A percentile compares a stretch with the other conserved stretches of the same genome.
phyloP scores from a whole-genome alignment of 2,113 vertebrate genomes.

The Lipotes vexillifer region DNA sequence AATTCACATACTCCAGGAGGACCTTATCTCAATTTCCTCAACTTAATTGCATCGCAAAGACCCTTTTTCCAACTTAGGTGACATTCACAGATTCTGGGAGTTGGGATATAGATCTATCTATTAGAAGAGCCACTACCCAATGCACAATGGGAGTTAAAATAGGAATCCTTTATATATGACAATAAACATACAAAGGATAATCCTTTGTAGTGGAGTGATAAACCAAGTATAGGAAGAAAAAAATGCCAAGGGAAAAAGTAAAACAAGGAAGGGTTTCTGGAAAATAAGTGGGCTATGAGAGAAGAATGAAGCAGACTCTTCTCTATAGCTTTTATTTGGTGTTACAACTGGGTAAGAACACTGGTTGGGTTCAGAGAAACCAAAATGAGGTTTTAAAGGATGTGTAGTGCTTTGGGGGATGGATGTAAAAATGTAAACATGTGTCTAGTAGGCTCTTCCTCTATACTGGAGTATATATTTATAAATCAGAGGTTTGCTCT shows the following conservation, averaged over 20 bases:
- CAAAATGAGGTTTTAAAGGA: background rate
- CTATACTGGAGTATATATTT: background rate
- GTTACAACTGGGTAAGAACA: background rate
- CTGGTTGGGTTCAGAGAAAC: background rate
- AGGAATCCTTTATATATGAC: background rate
- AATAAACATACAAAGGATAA: background rate
- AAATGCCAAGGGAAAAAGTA: background rate
- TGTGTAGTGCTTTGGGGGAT: background rate
- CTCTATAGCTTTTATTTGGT: background rate
- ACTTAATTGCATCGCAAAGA: background rate
- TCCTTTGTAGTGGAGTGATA: background rate
- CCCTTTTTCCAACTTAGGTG: background rate
- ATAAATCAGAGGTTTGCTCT: background rate
- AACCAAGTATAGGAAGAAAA: background rate
- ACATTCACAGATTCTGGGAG: background rate
- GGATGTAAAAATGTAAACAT: background rate
- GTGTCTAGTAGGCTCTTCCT: background rate
- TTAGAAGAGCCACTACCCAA: background rate
- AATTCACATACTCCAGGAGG: background rate
- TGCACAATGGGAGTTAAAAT: background rate
- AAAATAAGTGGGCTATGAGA: background rate
- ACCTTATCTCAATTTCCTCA: background rate
- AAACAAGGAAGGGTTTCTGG: background rate
- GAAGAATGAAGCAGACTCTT: background rate
- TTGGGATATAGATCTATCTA: background rate